phyloP scores from a whole-genome alignment of 1,140 invertebrate species.

The Sipha flava region DNA sequence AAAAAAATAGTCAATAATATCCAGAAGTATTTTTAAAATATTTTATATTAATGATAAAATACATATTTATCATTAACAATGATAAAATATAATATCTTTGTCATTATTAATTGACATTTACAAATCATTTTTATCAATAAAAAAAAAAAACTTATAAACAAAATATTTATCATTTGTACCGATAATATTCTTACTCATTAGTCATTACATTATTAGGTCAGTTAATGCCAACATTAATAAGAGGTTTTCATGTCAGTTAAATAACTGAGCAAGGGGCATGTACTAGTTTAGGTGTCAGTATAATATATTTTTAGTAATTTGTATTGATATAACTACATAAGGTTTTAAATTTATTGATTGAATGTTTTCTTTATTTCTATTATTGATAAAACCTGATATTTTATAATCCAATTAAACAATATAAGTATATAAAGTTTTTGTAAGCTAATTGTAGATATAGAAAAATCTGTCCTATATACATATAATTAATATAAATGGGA shows the following conservation, averaged over 20 bases:
- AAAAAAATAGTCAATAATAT: neutral
- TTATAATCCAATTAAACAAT: neutral
- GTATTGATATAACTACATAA: no score
- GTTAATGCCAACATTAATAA: neutral
- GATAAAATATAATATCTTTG: neutral
- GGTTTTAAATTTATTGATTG: no score
- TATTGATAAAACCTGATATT: no score
- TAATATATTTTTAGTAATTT: neutral
- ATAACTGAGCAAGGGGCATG: neutral
- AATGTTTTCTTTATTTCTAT: no score
- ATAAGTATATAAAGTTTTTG: no score
- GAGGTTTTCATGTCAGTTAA: neutral
- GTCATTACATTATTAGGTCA: no score
- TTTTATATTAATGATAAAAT: neutral
- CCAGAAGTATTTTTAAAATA: neutral
- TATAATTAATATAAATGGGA: no score
- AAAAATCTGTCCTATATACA: no score
- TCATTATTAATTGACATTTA: neutral
- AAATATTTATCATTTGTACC: neutral
- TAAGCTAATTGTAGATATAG: no score
- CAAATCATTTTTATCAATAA: neutral
- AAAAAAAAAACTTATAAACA: neutral
- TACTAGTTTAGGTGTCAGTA: neutral
- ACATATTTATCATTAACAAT: neutral
- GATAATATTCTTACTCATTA: neutral